Evolutionary conservation across 2,113 vertebrate species (phyloP).

Genomic region (Ia io): DNA sequence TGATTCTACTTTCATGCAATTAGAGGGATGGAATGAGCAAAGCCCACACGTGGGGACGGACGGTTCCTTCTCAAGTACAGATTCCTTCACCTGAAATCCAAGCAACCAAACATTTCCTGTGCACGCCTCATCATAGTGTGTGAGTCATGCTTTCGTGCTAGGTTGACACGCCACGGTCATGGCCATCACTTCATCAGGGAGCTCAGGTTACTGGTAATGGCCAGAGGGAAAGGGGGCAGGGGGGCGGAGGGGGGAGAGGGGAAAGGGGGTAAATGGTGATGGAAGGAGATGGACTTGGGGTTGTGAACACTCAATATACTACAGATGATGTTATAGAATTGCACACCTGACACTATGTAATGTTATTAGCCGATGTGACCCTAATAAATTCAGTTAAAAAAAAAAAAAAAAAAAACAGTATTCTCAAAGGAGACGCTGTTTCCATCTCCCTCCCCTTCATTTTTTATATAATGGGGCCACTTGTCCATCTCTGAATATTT

Average conservation of each 20-base stretch:
- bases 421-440: neutral
- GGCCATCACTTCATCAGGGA: neutral
- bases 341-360: neutral
- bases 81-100: neutral
- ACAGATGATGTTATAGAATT: no score
- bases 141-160: neutral
- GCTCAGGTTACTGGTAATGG: neutral
- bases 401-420: neutral
- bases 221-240: neutral
- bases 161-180: neutral
- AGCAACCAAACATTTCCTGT: neutral
- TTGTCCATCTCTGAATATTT: slow-evolving; percentile 33
- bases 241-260: neutral
- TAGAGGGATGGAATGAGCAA: neutral
- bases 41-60: neutral
- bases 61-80: neutral
- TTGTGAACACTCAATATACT: no score
- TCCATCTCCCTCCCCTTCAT: neutral
- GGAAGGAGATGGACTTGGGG: neutral
- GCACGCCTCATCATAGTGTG: neutral
- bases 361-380: neutral
- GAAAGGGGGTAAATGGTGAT: neutral
- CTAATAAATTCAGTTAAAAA: no score
- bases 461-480: neutral
- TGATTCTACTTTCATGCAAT: neutral